Evolutionary conservation across 2,888 invertebrate genomes (phyloP).

Genomic region (Epirrita christyi): DNA sequence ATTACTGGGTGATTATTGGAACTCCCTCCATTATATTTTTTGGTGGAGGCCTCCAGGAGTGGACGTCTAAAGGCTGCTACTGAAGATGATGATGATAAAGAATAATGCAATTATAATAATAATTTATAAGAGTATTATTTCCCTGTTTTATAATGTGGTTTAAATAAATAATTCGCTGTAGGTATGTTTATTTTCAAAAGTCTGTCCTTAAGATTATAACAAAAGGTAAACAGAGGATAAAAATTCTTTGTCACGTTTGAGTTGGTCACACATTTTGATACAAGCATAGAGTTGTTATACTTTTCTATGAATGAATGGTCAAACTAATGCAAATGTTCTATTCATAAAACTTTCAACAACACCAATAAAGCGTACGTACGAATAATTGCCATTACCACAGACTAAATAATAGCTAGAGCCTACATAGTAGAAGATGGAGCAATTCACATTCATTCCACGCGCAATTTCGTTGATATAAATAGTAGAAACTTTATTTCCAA

Average conservation of each 20-base stretch:
- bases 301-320: background rate
- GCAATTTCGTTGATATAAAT: constrained; percentile 11
- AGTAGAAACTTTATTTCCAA: constrained; percentile 16
- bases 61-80: too few species aligned
- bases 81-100: too few species aligned
- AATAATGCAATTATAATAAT: too few species aligned
- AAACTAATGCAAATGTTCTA: background rate
- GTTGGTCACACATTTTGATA: background rate
- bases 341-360: constrained; percentile 6
- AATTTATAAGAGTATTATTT: background rate
- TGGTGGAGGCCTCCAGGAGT: too few species aligned
- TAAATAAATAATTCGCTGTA: background rate
- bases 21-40: too few species aligned
- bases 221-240: background rate
- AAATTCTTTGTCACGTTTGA: background rate
- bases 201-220: too few species aligned
- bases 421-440: constrained; percentile 5
- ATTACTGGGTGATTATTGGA: too few species aligned
- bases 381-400: constrained; percentile 1
- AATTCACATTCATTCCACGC: constrained; percentile 17
- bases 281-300: background rate
- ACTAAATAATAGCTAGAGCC: background rate
- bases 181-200: too few species aligned
- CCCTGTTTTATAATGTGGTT: background rate
- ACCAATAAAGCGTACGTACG: constrained; percentile 3